phyloP scores from a whole-genome alignment of 2,797 vertebrate genomes.

The Gobionotothen gibberifrons region DNA sequence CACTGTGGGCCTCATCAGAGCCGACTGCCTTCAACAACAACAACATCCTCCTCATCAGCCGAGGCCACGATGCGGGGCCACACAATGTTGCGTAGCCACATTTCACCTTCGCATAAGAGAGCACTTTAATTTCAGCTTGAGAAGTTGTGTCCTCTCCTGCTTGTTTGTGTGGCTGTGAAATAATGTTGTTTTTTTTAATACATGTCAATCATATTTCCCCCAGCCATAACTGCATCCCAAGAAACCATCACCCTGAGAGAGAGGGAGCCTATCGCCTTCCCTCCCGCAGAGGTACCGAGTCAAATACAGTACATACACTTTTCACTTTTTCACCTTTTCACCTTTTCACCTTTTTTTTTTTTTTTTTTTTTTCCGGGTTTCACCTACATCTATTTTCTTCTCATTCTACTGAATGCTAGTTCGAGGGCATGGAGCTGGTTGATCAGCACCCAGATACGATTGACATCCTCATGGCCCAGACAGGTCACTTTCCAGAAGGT shows the following conservation, averaged over 20 bases:
- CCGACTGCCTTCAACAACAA: conserved; percentile 18
- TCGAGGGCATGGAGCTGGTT: conserved; percentile 76
- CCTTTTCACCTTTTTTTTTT: too few species aligned
- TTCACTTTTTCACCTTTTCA: too few species aligned
- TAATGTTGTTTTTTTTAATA: conserved; percentile 23
- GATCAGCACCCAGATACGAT: conserved; percentile 58
- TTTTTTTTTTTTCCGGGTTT: not conserved
- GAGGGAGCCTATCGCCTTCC: conserved; percentile 33
- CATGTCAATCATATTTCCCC: conserved; percentile 4
- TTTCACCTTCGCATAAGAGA: conserved; percentile 12
- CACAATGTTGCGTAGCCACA: conserved; percentile 11
- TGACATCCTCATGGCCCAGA: conserved; percentile 72
- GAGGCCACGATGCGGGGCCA: conserved; percentile 5
- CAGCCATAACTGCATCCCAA: conserved; percentile 76
- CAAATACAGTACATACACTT: too few species aligned
- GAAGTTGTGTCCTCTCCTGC: conserved; percentile 29
- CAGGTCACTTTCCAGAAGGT: conserved; percentile 73
- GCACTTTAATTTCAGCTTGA: conserved; percentile 31
- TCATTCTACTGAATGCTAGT: conserved; percentile 61
- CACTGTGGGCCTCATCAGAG: conserved; percentile 10
- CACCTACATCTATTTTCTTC: not conserved
- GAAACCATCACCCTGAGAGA: conserved; percentile 80
- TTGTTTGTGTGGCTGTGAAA: conserved; percentile 1
- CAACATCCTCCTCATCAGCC: conserved; percentile 43
- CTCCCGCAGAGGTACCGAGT: conserved; percentile 54